A percentile compares a stretch with the other conserved stretches of the same genome.
Conservation (phyloP, 1,140 invertebrate genomes). For the Semibalanus balanoides region DNA sequence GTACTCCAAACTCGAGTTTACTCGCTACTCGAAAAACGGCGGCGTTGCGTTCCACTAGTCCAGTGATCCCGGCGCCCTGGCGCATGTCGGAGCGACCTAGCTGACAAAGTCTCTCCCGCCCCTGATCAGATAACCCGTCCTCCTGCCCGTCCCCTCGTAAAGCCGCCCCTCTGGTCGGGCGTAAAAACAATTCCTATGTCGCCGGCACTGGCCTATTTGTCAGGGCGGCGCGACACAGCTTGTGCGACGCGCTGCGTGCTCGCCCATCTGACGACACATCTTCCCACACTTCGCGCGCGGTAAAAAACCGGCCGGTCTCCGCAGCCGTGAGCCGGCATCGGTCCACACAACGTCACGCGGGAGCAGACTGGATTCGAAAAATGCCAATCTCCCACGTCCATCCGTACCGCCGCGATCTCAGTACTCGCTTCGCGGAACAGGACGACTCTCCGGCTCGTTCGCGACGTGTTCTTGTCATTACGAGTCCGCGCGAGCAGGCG, state of each 20-base stretch:
- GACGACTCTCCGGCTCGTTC: no score
- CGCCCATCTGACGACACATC: not conserved
- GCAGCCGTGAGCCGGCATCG: no score
- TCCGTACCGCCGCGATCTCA: no score
- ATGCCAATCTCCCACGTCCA: not conserved
- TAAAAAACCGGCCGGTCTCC: not conserved
- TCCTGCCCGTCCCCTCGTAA: not conserved
- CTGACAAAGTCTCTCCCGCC: not conserved
- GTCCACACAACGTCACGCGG: not conserved
- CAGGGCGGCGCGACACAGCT: not conserved
- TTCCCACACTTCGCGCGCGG: not conserved
- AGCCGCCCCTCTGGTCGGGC: not conserved
- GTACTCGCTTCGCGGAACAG: no score
- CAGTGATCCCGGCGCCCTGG: no score
- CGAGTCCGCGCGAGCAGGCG: no score
- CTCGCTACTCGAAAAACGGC: not conserved
- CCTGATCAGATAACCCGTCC: not conserved
- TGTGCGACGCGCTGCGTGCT: no score
- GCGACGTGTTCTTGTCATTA: no score
- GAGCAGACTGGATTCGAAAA: not conserved
- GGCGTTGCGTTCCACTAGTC: no score
- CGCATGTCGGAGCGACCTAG: not conserved
- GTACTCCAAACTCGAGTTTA: not conserved
- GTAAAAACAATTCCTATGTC: not conserved
- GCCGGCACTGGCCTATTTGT: not conserved